These are phyloP conservation scores for Acipenser ruthenus DNA, from an alignment of 2,797 vertebrate species.

Conservation along the genomic window DNA sequence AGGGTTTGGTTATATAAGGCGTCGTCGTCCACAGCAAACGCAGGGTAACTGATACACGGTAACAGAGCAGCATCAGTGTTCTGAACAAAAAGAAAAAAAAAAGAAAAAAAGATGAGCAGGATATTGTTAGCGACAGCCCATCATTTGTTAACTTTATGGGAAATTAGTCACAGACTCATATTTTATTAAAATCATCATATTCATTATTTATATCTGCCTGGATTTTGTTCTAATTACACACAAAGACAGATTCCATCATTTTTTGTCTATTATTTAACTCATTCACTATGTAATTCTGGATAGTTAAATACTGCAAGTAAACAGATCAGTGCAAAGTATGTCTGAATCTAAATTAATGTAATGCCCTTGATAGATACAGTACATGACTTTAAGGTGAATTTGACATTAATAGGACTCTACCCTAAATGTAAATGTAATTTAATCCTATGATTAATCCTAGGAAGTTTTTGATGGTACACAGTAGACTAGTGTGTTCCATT, in stretches of 20 bases:
- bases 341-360: no score
- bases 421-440: neutral
- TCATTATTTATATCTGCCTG: constrained; percentile 13
- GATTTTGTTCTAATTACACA: no score
- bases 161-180: constrained; percentile 22
- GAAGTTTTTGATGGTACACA: no score
- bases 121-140: neutral
- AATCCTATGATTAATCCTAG: no score
- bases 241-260: no score
- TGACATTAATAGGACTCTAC: neutral
- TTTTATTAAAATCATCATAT: constrained; percentile 21
- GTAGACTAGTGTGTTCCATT: no score
- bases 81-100: constrained; percentile 40
- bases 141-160: constrained; percentile 14
- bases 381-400: no score
- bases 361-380: no score
- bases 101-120: neutral
- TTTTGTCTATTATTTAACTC: no score
- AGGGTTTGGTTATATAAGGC: constrained; percentile 83
- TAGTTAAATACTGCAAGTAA: no score
- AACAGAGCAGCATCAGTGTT: constrained; percentile 92
- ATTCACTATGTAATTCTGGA: no score
- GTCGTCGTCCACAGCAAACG: constrained; percentile 91
- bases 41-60: constrained; percentile 94
- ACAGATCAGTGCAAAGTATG: no score